phyloP scores from a whole-genome alignment of 2,888 invertebrate species.

The Nomada fabriciana region DNA sequence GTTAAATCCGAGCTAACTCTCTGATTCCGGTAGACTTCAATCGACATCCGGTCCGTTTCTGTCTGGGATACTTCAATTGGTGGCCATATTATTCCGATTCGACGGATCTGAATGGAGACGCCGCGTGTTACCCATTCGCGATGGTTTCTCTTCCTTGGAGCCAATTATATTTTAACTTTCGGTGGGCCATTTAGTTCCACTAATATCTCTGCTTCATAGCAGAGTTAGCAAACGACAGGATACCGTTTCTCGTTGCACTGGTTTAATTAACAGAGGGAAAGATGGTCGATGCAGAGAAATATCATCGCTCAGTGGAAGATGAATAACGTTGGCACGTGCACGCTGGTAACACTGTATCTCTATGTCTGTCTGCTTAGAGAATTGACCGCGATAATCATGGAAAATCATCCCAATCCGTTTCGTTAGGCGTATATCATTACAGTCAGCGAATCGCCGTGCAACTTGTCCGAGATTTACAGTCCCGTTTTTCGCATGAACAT shows the following conservation, averaged over 20 bases:
- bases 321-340: background rate
- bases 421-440: slow-evolving; percentile 21
- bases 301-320: background rate
- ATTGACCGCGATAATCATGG: slow-evolving; percentile 44
- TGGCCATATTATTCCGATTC: slow-evolving; percentile 23
- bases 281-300: background rate
- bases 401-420: slow-evolving; percentile 32
- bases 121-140: slow-evolving; percentile 9
- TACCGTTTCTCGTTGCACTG: background rate
- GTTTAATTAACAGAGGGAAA: background rate
- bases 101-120: background rate
- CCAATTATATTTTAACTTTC: slow-evolving; percentile 18
- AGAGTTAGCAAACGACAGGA: background rate
- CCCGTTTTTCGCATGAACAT: too few species aligned
- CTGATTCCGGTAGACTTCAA: slow-evolving; percentile 32
- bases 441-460: slow-evolving; percentile 29
- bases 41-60: slow-evolving; percentile 33
- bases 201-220: background rate
- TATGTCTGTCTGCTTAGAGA: background rate
- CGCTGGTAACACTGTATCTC: slow-evolving; percentile 22
- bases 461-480: too few species aligned
- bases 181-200: background rate
- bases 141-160: background rate
- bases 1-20: slow-evolving; percentile 16
- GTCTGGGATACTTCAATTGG: slow-evolving; percentile 25